These are phyloP conservation scores for Aphaenogaster ashmeadi DNA, from an alignment of 1,140 invertebrate genomes.

Conservation along the genomic window DNA sequence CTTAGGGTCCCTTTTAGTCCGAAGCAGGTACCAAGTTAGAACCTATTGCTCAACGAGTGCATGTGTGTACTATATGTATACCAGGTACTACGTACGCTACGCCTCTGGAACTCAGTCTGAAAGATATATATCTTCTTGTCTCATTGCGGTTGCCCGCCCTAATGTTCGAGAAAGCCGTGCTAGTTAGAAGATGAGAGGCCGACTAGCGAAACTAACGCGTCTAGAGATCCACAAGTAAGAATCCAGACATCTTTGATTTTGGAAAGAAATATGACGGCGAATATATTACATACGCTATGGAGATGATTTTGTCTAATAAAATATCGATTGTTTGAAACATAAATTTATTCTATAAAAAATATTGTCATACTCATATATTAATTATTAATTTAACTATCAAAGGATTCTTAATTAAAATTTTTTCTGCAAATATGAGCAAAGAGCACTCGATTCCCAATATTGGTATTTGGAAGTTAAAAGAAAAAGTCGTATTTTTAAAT, in stretches of 20 bases:
- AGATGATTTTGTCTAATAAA: no score
- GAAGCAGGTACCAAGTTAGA: constrained; percentile 61
- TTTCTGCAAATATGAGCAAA: not conserved
- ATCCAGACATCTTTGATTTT: not conserved
- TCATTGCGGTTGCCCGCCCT: constrained; percentile 64
- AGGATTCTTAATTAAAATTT: not conserved
- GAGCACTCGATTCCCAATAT: not conserved
- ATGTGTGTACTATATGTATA: constrained; percentile 27
- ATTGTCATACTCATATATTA: not conserved
- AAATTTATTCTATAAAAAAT: not conserved
- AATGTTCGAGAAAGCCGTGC: constrained; percentile 22
- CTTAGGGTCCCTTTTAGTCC: constrained; percentile 41
- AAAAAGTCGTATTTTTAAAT: not conserved
- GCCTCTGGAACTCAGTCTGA: not conserved
- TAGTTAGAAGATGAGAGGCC: constrained; percentile 8
- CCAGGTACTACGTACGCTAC: constrained; percentile 52
- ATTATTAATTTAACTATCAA: not conserved
- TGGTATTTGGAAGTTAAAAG: not conserved
- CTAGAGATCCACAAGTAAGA: not conserved
- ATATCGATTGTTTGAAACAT: not conserved
- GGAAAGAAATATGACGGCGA: not conserved
- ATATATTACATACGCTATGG: not conserved
- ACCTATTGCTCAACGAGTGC: not conserved
- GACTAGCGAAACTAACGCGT: not conserved
- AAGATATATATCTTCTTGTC: constrained; percentile 67